A percentile compares a stretch with the other conserved stretches of the same genome.
Conservation (phyloP, 1,140 invertebrate species). For the Caenorhabditis briggsae region DNA sequence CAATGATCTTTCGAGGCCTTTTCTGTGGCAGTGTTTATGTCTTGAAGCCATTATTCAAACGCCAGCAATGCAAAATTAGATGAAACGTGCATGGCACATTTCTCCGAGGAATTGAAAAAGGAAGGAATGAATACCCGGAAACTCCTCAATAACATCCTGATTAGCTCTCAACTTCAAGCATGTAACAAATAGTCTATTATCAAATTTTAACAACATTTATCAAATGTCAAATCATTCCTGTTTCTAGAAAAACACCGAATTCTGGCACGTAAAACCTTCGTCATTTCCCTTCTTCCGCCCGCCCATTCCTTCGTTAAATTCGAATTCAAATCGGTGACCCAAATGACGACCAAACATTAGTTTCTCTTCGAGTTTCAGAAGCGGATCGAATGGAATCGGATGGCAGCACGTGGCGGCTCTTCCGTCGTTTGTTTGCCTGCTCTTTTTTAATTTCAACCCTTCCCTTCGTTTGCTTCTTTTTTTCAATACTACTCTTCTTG, state of each 20-base stretch:
- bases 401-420: constrained; percentile 53
- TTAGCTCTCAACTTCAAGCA: neutral
- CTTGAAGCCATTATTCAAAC: neutral
- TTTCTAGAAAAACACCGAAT: neutral
- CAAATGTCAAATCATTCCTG: neutral
- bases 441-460: constrained; percentile 46
- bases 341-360: constrained; percentile 53
- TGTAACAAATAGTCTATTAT: neutral
- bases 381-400: constrained; percentile 41
- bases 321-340: constrained; percentile 19
- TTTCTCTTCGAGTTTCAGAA: constrained; percentile 13
- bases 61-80: neutral
- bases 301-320: constrained; percentile 2
- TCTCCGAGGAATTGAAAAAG: neutral
- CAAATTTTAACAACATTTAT: too few relatives aligned
- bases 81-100: neutral
- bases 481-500: neutral
- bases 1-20: too few relatives aligned
- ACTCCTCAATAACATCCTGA: neutral
- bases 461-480: constrained; percentile 1
- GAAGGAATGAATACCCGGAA: neutral
- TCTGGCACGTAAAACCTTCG: constrained; percentile 25
- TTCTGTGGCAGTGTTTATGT: neutral
- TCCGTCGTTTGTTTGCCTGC: constrained; percentile 43
- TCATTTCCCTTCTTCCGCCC: neutral